Percentiles rank a stretch among this genome's conserved stretches.
phyloP scores from a whole-genome alignment of 2,797 vertebrate genomes.

The Tangara arthus region DNA sequence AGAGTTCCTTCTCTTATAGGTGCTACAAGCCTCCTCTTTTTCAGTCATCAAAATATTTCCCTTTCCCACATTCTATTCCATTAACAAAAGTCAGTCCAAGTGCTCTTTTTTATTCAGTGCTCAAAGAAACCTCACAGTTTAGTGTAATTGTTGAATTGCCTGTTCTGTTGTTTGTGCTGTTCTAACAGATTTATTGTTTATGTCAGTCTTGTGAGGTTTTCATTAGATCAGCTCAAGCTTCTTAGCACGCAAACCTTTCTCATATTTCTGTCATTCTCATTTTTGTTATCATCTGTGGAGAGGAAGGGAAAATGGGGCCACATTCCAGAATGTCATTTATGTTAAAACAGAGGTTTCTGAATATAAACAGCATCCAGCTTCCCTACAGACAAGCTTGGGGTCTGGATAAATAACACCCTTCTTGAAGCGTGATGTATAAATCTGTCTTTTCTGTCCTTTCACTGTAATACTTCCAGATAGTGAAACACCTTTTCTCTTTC shows the following conservation, averaged over 20 bases:
- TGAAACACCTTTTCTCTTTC: not conserved
- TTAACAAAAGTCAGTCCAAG: not conserved
- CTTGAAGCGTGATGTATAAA: not conserved
- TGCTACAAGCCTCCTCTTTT: not conserved
- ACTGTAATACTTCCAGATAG: not conserved
- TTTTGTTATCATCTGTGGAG: not conserved
- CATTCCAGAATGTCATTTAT: not conserved
- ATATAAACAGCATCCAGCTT: not conserved
- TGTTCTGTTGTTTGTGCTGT: not conserved
- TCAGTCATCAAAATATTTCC: not conserved
- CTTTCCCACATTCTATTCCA: not conserved
- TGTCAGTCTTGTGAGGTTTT: not conserved
- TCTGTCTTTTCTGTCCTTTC: not conserved
- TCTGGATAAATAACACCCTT: not conserved
- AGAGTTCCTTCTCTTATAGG: not conserved
- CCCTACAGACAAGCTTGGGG: not conserved
- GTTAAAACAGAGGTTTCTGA: not conserved
- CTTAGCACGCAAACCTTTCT: not conserved
- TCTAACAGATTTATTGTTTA: not conserved
- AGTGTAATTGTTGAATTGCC: not conserved
- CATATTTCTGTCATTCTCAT: not conserved
- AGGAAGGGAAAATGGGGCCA: not conserved
- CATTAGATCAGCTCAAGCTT: not conserved
- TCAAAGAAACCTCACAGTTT: not conserved
- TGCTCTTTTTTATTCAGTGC: not conserved